phyloP scores from a whole-genome alignment of 2,113 vertebrate genomes.

The Limnothrissa miodon region DNA sequence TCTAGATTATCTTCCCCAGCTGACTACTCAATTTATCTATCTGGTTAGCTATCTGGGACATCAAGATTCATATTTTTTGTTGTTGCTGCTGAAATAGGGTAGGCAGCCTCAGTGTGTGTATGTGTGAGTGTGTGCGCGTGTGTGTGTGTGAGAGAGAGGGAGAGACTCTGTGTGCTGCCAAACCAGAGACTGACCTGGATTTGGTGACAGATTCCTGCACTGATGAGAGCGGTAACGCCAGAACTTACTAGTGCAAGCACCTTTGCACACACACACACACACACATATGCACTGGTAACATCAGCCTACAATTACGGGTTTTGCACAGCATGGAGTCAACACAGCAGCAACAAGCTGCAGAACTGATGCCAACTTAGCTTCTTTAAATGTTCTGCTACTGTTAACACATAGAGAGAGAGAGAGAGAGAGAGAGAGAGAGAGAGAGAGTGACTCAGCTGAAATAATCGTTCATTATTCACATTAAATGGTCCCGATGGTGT shows the following conservation, averaged over 20 bases:
- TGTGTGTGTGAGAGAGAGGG: neutral
- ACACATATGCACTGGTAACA: slow-evolving; percentile 27
- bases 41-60: neutral
- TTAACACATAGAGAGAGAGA: too few relatives aligned
- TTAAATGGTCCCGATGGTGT: too few relatives aligned
- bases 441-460: too few relatives aligned
- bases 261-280: too few relatives aligned
- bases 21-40: neutral
- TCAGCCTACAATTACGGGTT: slow-evolving; percentile 63
- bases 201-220: slow-evolving; percentile 60
- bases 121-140: slow-evolving; percentile 5
- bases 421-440: too few relatives aligned
- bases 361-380: neutral
- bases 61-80: neutral
- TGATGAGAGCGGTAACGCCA: neutral
- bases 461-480: too few relatives aligned
- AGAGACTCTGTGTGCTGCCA: slow-evolving; percentile 37
- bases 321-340: slow-evolving; percentile 61
- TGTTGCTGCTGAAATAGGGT: neutral
- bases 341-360: slow-evolving; percentile 54
- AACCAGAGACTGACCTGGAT: slow-evolving; percentile 59
- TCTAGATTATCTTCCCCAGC: too few relatives aligned
- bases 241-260: too few relatives aligned
- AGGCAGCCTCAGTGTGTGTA: neutral
- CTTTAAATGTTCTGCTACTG: neutral